Evolutionary conservation across 2,888 invertebrate species (phyloP), one percentile per base, ranked within the genome.

Genomic region (Melanostoma scalare): DNA sequence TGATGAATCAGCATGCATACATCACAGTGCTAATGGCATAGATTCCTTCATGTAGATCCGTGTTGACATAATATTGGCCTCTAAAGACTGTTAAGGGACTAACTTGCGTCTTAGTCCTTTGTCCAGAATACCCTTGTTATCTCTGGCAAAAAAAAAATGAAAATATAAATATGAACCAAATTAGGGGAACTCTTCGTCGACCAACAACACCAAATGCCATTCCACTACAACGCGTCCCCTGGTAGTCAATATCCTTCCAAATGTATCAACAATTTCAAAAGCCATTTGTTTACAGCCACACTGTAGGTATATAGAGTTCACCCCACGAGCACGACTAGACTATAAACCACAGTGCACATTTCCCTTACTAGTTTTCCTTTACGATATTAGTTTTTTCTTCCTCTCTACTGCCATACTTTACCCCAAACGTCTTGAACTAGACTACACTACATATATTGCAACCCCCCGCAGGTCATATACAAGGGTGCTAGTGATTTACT

Each of bases 401-500:
- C 3, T 55, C 52, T 31, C 6, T 40, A 31, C 48, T 31, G 9
- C 30, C 35, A 44, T 36, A 20, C 20, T 6, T 44, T 53, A 35
- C 35, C 33, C 40, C 52, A 61, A 46, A 42, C 44, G 73, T 68
- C 55, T 58, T 63, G 38, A 63, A 50, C 20, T 38, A 36, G 46
- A 36, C 52, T 60, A 40, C 30, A 36, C 38, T 71, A 36, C 46
- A 61, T 61, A 61, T 48, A 61, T 48, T 61, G 36, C 44, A 72
- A 77, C 52, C 58, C 78, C 80, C 82, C 58, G 69, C 5, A 65
- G 63, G 78, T 61, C 69, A 36, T 46, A 69, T 40, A 60, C 30
- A 48, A 60, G 73, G 58, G 68, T 73, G 81, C 52, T 35, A 36
- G 67, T 84, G 71, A 84, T 84, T 84, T 84, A 75, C 48, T 69